Base-by-base conservation (phyloP, 30 jellyfish, hydroid and myxozoan genomes). In the Hydractinia symbiolongicarpus region DNA sequence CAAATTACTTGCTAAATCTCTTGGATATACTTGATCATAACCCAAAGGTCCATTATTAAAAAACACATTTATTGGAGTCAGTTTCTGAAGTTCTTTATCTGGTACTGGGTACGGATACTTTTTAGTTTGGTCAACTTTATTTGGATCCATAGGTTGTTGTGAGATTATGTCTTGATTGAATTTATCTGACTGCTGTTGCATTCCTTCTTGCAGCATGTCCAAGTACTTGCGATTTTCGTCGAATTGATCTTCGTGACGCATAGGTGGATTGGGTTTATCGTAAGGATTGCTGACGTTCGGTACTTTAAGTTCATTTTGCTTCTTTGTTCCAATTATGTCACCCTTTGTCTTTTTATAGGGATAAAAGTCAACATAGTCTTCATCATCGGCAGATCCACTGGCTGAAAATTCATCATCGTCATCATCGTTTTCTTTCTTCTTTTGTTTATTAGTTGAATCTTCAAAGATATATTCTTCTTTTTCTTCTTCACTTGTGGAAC, bases 91-190 rank as follows among this genome's bases (percentile, higher is more conserved):
- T 50, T 79, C 87, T 61, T 54, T 13, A 30, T 4, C 84, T 6
- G 82, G 82, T 49, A 61, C 16, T 30, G 55, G 55, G 73, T 79
- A 61, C 9, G 87, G 87, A 44, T 53, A 79, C 50, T 64, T 79
- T n/a, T 49, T 54, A 61, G 72, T 79, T 54, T 79, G 82, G 69
- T 79, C 68, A 30, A 79, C 84, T 10, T 79, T 54, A 21, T 66
- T 50, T 11, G 83, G 87, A 16, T 79, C 68, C 53, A 79, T 67
- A 8, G 87, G 87, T 49, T 79, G 87, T 50, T 79, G 73, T 53
- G 64, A 49, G 21, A 79, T 61, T 14, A 79, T 61, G 44, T 79
- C 87, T 16, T 79, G 72, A 68, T 79, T 79, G 73, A 79, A 62
- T n/a, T 79, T 55, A 68, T 79, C 70, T 13, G 61, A 8, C 67